Percentiles rank a stretch among this genome's conserved stretches.
Conservation (phyloP, 2,797 vertebrate species). For the Chaunax sp. region DNA sequence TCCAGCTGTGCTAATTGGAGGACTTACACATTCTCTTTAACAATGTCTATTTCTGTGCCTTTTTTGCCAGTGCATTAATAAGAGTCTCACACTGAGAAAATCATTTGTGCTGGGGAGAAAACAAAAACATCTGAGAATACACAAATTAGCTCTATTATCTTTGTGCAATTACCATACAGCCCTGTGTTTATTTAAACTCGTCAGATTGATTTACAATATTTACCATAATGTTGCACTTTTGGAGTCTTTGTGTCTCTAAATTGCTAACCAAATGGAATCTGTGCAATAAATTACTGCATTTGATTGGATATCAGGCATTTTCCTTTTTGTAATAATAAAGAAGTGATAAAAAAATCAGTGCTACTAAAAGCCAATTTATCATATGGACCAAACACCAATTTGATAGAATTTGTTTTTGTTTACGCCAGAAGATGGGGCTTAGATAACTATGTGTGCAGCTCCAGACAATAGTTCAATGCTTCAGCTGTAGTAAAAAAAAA, state of each 20-base stretch:
- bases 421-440: conserved; percentile 7
- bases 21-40: conserved; percentile 81
- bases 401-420: conserved; percentile 9
- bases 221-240: conserved; percentile 71
- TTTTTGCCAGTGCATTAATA: conserved; percentile 78
- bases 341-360: conserved; percentile 14
- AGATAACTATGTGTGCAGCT: conserved; percentile 21
- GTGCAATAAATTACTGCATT: conserved; percentile 65
- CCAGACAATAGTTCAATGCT: conserved; percentile 21
- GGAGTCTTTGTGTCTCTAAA: conserved; percentile 60
- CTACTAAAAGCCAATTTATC: conserved; percentile 36
- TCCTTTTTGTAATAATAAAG: conserved; percentile 38
- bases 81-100: conserved; percentile 82
- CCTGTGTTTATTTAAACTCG: conserved; percentile 81
- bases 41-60: conserved; percentile 79
- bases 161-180: conserved; percentile 78
- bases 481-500: background rate
- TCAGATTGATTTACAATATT: conserved; percentile 81
- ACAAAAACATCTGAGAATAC: conserved; percentile 81
- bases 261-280: conserved; percentile 69
- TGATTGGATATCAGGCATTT: conserved; percentile 52
- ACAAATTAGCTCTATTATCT: conserved; percentile 83
- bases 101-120: conserved; percentile 80
- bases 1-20: conserved; percentile 83
- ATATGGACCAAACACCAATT: conserved; percentile 24